Conservation (phyloP, 2,113 vertebrate genomes). For the Aegithalos caudatus region DNA sequence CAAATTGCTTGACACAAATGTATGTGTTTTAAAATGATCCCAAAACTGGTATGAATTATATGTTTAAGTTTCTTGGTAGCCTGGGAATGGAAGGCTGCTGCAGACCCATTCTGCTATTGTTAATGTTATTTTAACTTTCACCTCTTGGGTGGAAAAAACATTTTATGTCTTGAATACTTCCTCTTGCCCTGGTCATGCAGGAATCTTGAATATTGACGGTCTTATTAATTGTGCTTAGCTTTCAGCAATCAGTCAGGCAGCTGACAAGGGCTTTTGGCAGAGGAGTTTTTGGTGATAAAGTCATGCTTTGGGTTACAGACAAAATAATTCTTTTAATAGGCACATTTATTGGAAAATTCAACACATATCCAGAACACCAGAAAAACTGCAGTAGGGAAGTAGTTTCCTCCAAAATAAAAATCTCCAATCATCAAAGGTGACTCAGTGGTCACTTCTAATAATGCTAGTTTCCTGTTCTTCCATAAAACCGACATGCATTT, state of each 20-base stretch:
- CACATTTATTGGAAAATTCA: not conserved
- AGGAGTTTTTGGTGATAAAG: not conserved
- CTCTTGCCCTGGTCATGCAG: not conserved
- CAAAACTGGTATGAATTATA: not conserved
- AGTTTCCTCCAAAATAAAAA: not conserved
- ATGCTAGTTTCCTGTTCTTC: not conserved
- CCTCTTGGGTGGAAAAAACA: not conserved
- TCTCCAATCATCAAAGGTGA: not conserved
- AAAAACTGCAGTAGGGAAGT: not conserved
- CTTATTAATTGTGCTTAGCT: not conserved
- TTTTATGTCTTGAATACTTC: not conserved
- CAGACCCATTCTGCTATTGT: not conserved
- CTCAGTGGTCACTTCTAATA: not conserved
- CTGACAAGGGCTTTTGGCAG: not conserved
- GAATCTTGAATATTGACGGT: not conserved
- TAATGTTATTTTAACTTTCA: not conserved
- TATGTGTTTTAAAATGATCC: not conserved
- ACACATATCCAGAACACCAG: not conserved
- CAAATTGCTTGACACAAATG: not conserved
- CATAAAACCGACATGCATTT: not conserved
- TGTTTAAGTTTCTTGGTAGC: not conserved
- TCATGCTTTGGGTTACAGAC: not conserved
- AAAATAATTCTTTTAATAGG: not conserved
- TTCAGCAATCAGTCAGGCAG: not conserved
- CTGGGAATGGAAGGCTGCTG: not conserved